Evolutionary conservation across 1,140 invertebrate genomes (phyloP).

Genomic region (Tetragonula clypearis): DNA sequence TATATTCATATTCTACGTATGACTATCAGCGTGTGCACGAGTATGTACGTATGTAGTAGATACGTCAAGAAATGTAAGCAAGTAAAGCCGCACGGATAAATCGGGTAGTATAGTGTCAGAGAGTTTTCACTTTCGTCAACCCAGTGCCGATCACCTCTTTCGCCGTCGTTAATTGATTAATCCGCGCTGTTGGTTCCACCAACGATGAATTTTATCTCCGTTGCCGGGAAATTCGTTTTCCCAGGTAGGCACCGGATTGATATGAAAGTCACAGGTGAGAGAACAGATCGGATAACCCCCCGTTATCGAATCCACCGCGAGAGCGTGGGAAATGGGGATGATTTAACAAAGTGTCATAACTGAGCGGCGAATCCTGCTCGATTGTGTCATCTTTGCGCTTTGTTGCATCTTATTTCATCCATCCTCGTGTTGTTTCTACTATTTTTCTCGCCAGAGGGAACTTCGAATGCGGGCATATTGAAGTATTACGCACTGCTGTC

Average conservation of each 20-base stretch:
- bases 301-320: constrained; percentile 18
- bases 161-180: neutral
- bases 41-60: neutral
- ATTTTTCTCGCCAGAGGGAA: neutral
- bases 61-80: constrained; percentile 38
- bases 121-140: neutral
- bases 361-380: neutral
- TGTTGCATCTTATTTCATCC: neutral
- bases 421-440: neutral
- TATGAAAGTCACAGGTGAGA: constrained; percentile 19
- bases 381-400: neutral
- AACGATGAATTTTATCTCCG: constrained; percentile 23
- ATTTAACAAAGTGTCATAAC: constrained; percentile 17
- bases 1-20: neutral
- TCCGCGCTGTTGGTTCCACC: too few relatives aligned
- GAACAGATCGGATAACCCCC: neutral
- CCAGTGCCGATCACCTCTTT: neutral
- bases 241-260: neutral
- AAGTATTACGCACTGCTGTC: too few relatives aligned
- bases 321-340: constrained; percentile 37
- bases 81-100: constrained; percentile 38
- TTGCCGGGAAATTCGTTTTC: constrained; percentile 13
- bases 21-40: too few relatives aligned
- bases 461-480: too few relatives aligned
- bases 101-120: neutral